Evolutionary conservation across 2,888 invertebrate genomes (phyloP), one percentile per base, ranked within the genome.

Genomic region (Dicranocentrus wangi): DNA sequence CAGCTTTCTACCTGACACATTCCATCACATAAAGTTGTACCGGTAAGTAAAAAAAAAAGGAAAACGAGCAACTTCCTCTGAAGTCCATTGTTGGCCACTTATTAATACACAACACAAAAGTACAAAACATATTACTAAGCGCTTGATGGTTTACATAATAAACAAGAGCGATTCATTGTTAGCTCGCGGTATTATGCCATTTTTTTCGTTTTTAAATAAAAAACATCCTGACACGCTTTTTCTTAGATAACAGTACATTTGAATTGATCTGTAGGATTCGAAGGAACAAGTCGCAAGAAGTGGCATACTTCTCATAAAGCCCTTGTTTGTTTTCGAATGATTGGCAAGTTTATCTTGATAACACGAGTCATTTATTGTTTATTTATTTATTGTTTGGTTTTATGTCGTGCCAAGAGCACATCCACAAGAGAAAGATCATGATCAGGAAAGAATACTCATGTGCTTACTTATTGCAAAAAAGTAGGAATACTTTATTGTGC

Each of bases 331-430:
- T 32, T 69, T 32, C 32, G 28, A 2, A 15, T 8, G 28, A 51
- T 25, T 65, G 68, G 28, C 53, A 69, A 32, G 19, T 47, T 53
- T 69, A 69, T 69, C 69, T 53, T 19, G 53, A 69, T 32, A n/a
- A 32, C 28, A 51, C 32, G 32, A 51, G 23, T 2, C 32, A 53
- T 39, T 63, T 17, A 8, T 51, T 3, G n/a, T 8, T 47, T 47
- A n/a, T 47, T n/a, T 17, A 8, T 51, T 3, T 51, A 47, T 47
- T 47, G 47, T 47, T n/a, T n/a, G 10, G n/a, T 10, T 32, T 51
- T 17, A 51, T 3, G 19, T 17, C 51, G 51, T n/a, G 51, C 51
- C 19, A 43, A 1, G n/a, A 3, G 13, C 13, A 39, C 39, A 1
- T 51, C 19, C 19, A 1, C n/a, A 17, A n/a, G 19, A 17, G 51